phyloP scores from a whole-genome alignment of 1,140 invertebrate genomes.

The Popillia japonica region DNA sequence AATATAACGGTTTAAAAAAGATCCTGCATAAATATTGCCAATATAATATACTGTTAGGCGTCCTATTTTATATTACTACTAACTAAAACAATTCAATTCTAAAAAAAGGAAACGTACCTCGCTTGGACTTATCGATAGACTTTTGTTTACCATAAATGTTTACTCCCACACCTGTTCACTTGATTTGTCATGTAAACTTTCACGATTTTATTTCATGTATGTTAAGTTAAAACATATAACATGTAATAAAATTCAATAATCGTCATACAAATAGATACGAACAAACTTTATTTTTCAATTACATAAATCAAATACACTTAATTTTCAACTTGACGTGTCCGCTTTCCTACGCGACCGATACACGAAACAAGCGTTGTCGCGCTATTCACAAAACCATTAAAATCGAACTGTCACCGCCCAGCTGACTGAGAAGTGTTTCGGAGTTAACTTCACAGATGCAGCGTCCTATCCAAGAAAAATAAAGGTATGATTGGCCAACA shows the following conservation, averaged over 20 bases:
- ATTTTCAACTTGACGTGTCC: slow-evolving; percentile 37
- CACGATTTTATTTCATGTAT: background rate
- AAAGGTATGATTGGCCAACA: background rate
- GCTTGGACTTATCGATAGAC: slow-evolving; percentile 15
- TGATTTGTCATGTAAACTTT: slow-evolving; percentile 4
- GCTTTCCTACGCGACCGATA: background rate
- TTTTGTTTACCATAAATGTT: slow-evolving; percentile 37
- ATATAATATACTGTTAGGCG: background rate
- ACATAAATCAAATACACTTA: background rate
- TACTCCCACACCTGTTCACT: slow-evolving; percentile 37
- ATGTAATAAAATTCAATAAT: background rate
- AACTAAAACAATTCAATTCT: background rate
- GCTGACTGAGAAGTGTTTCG: slow-evolving; percentile 40
- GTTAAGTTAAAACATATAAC: background rate
- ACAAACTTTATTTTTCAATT: background rate
- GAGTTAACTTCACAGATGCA: slow-evolving; percentile 49
- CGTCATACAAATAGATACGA: background rate
- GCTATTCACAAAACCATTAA: slow-evolving; percentile 23
- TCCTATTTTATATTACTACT: background rate
- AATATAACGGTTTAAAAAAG: background rate
- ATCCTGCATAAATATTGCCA: background rate
- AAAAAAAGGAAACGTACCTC: slow-evolving; percentile 7
- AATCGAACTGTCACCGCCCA: slow-evolving; percentile 46
- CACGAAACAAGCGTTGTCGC: slow-evolving; percentile 19
- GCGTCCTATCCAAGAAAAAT: background rate